phyloP scores from a whole-genome alignment of 2,888 invertebrate genomes.

The Bimastos eiseni region DNA sequence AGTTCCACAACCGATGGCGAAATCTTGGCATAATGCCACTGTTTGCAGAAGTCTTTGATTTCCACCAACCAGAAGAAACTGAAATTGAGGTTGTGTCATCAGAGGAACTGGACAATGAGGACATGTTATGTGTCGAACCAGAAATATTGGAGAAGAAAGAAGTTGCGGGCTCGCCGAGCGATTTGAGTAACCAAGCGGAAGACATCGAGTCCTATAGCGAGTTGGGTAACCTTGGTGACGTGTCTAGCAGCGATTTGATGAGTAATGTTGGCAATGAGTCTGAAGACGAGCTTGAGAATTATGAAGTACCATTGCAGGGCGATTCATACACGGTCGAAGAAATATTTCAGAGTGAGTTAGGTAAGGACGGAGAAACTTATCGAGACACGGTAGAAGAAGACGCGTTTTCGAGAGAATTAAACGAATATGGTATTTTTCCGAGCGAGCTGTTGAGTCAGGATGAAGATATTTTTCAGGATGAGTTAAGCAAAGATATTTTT shows the following conservation, averaged over 20 bases:
- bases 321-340: constrained; percentile 13
- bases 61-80: neutral
- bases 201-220: neutral
- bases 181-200: neutral
- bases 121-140: no score
- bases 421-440: neutral
- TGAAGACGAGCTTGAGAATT: neutral
- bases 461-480: neutral
- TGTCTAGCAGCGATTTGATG: neutral
- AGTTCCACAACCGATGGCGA: neutral
- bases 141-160: no score
- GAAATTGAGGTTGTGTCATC: no score
- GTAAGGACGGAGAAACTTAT: neutral
- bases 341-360: neutral
- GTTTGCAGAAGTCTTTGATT: constrained; percentile 13
- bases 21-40: neutral
- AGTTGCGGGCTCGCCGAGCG: neutral
- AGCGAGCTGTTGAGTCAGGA: neutral
- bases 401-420: neutral
- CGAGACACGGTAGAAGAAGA: neutral
- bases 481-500: neutral
- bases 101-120: neutral
- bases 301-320: neutral
- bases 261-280: neutral
- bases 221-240: neutral